Evolutionary conservation across 2,113 vertebrate genomes (phyloP).

Genomic region (Oryctolagus cuniculus): mOryCun1.1 NC_091448.1:30836001-30836500

Average conservation of each 20-base stretch:
- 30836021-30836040: background rate
- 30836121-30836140: conserved; percentile 72
- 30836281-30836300: conserved; percentile 29
- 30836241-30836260: conserved; percentile 28
- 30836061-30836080: background rate
- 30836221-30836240: conserved; percentile 65
- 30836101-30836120: conserved; percentile 50
- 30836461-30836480: too few relatives aligned
- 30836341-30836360: background rate
- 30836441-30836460: too few relatives aligned
- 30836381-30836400: background rate
- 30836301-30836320: conserved; percentile 11
- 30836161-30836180: conserved; percentile 75
- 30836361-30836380: conserved; percentile 46
- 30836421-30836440: too few relatives aligned
- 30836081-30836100: conserved; percentile 52
- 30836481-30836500: too few relatives aligned
- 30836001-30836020: background rate
- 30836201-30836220: conserved; percentile 70
- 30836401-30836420: too few relatives aligned
- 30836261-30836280: conserved; percentile 5
- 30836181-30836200: conserved; percentile 74
- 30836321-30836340: conserved; percentile 39
- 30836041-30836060: background rate
- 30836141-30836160: conserved; percentile 70